These are phyloP conservation scores for Python bivittatus DNA, from an alignment of 2,113 vertebrate genomes.

Conservation along the genomic window DNA sequence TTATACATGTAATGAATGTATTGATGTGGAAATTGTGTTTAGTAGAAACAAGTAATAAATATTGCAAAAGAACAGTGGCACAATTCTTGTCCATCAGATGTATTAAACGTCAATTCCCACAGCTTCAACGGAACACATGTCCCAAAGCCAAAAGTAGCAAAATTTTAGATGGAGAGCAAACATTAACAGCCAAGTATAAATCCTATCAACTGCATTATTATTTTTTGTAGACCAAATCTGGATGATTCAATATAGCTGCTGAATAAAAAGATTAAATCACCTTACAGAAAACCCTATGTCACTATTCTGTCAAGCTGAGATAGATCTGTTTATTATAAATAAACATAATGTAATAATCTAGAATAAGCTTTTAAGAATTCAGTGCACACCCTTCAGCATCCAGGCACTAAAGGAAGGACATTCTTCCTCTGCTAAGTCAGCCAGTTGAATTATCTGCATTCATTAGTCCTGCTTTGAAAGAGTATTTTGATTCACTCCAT, in stretches of 20 bases:
- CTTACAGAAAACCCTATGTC: background rate
- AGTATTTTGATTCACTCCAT: slow-evolving; percentile 14
- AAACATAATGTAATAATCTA: slow-evolving; percentile 4
- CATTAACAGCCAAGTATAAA: background rate
- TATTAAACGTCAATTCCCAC: background rate
- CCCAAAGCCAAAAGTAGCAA: background rate
- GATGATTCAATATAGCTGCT: slow-evolving; percentile 6
- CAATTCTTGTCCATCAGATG: background rate
- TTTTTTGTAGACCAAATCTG: background rate
- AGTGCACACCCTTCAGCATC: slow-evolving; percentile 15
- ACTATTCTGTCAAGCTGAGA: accelerated
- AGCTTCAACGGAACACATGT: background rate
- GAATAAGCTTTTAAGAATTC: slow-evolving; percentile 24
- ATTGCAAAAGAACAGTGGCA: background rate
- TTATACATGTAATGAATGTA: background rate
- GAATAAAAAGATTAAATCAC: background rate
- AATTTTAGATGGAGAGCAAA: background rate
- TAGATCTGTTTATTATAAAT: slow-evolving; percentile 2
- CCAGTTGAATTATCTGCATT: slow-evolving; percentile 21
- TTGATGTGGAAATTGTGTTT: background rate
- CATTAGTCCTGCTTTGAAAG: slow-evolving; percentile 27
- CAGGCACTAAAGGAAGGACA: slow-evolving; percentile 35
- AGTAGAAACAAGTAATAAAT: background rate
- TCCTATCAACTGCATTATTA: background rate
- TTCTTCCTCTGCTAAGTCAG: slow-evolving; percentile 7